phyloP scores from a whole-genome alignment of 2,797 vertebrate species.

The Darevskia mixta region DNA sequence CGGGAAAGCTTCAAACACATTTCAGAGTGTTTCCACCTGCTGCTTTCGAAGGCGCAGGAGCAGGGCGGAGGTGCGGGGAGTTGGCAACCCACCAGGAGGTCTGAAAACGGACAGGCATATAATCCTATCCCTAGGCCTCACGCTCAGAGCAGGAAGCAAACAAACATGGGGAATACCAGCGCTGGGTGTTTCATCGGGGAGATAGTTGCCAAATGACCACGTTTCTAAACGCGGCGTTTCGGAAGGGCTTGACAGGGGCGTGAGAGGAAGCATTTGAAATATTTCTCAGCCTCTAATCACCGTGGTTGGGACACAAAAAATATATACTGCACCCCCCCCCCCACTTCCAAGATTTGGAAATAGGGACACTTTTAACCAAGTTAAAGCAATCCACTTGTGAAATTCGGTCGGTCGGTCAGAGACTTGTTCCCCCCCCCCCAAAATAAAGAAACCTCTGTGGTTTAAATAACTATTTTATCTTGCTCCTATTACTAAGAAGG shows the following conservation, averaged over 20 bases:
- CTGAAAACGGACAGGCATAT: too few species aligned
- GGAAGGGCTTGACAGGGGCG: background rate
- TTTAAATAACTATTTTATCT: too few species aligned
- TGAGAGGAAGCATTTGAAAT: background rate
- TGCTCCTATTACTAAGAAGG: too few species aligned
- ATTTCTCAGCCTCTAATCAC: background rate
- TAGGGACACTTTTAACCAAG: background rate
- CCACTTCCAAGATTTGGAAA: background rate
- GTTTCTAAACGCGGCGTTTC: conserved; percentile 24
- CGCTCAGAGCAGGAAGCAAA: background rate
- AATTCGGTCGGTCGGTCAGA: background rate
- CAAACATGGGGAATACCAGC: conserved; percentile 5
- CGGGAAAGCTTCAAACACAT: too few species aligned
- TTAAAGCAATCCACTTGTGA: background rate
- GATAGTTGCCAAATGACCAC: conserved; percentile 8
- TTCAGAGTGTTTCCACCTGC: too few species aligned
- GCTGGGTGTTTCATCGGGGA: background rate
- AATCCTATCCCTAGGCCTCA: too few species aligned
- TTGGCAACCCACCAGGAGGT: too few species aligned
- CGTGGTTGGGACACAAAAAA: background rate
- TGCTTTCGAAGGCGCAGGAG: too few species aligned
- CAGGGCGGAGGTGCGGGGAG: too few species aligned
- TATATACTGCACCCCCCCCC: background rate
- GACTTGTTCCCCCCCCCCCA: background rate
- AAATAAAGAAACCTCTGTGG: too few species aligned